phyloP scores from a whole-genome alignment of 2,113 vertebrate genomes.

The Theropithecus gelada region DNA sequence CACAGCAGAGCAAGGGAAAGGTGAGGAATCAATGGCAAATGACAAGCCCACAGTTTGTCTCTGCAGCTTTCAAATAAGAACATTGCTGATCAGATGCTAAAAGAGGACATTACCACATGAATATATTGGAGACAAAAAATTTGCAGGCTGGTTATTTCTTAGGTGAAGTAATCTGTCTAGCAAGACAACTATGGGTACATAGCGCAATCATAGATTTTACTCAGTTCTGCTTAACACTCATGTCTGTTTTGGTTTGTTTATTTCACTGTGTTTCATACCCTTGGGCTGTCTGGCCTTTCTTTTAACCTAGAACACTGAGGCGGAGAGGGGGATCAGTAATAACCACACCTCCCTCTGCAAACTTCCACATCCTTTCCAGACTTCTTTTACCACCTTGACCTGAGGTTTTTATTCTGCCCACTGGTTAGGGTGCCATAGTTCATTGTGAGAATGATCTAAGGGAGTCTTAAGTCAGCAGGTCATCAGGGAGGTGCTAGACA shows the following conservation, averaged over 20 bases:
- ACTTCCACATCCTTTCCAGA: background rate
- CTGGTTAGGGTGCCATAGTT: background rate
- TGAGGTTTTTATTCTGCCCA: background rate
- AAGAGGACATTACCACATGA: too few relatives aligned
- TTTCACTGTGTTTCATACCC: background rate
- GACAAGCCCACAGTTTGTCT: too few relatives aligned
- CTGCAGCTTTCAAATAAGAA: too few relatives aligned
- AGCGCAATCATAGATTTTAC: background rate
- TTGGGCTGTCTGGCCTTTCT: background rate
- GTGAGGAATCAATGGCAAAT: too few relatives aligned
- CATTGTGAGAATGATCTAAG: background rate
- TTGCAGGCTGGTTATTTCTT: background rate
- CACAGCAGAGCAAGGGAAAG: too few relatives aligned
- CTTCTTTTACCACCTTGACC: background rate
- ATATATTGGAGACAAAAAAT: too few relatives aligned
- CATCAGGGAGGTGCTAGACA: background rate
- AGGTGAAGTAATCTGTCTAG: background rate
- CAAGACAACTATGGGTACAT: background rate
- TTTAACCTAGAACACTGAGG: background rate
- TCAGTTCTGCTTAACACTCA: background rate
- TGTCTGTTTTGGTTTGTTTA: background rate
- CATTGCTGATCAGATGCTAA: too few relatives aligned
- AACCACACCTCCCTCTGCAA: background rate
- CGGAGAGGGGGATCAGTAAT: background rate
- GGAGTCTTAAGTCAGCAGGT: background rate